Percentiles rank a stretch among this genome's conserved stretches.
Conservation (phyloP, 1,140 invertebrate genomes). For the Conus betulinus region DNA sequence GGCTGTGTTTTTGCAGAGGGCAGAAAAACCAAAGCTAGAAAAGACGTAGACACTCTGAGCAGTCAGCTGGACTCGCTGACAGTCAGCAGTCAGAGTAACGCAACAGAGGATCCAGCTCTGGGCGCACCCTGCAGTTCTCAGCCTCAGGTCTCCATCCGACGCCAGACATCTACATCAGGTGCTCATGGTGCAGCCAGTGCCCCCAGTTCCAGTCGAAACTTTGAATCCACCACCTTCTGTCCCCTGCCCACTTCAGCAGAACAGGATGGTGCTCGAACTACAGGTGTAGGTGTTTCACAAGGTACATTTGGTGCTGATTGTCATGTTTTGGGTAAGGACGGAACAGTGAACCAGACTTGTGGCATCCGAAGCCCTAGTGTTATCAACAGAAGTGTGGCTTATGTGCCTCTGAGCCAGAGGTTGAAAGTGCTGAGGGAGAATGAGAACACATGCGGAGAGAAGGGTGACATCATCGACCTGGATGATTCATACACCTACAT, state of each 20-base stretch:
- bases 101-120: not conserved
- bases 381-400: not conserved
- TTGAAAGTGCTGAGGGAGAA: not conserved
- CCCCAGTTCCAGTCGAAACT: too few relatives aligned
- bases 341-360: too few relatives aligned
- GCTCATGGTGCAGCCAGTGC: not conserved
- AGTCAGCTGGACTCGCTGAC: not conserved
- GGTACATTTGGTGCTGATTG: too few relatives aligned
- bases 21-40: not conserved
- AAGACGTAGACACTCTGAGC: not conserved
- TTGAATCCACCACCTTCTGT: too few relatives aligned
- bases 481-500: conserved; percentile 6
- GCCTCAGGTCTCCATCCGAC: not conserved
- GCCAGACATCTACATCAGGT: not conserved
- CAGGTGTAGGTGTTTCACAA: too few relatives aligned
- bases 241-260: too few relatives aligned
- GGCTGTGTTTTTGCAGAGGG: not conserved
- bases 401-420: not conserved
- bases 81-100: not conserved
- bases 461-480: not conserved
- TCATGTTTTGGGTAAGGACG: too few relatives aligned
- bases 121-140: not conserved
- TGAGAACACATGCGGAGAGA: not conserved
- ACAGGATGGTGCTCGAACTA: too few relatives aligned
- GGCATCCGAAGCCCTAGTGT: not conserved